Percentiles rank a stretch among this genome's conserved stretches.
These are phyloP conservation scores for Leptobrachium leishanense DNA, from an alignment of 2,113 vertebrate genomes.

Conservation along the genomic window DNA sequence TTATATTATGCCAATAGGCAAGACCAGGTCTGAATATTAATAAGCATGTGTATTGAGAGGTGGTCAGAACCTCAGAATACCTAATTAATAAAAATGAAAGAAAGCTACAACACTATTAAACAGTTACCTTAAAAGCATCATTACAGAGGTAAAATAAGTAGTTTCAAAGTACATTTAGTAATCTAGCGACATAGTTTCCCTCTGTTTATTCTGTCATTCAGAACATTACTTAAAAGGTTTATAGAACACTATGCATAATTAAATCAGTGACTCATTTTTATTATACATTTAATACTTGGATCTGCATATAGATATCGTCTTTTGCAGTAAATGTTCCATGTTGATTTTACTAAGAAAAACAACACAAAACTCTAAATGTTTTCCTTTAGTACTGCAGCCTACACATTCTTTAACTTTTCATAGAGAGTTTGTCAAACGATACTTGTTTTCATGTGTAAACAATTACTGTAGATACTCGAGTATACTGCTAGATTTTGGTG, in stretches of 20 bases:
- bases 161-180: not conserved
- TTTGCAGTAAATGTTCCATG: too few species aligned
- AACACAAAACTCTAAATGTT: too few species aligned
- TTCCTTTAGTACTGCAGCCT: too few species aligned
- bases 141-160: not conserved
- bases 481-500: too few species aligned
- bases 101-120: conserved; percentile 17
- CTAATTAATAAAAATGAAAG: conserved; percentile 20
- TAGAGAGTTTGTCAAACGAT: too few species aligned
- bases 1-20: conserved; percentile 21
- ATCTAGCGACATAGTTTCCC: not conserved
- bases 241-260: not conserved
- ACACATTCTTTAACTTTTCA: too few species aligned
- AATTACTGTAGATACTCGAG: too few species aligned
- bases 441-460: too few species aligned
- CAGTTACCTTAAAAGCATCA: conserved; percentile 5
- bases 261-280: not conserved
- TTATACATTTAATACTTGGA: not conserved
- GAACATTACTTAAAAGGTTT: not conserved
- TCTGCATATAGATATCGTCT: too few species aligned
- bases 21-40: conserved; percentile 20
- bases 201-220: not conserved
- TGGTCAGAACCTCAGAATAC: conserved; percentile 17
- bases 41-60: not conserved
- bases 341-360: too few species aligned